Evolutionary conservation across 2,113 vertebrate species (phyloP).

Genomic region (Onychorhynchus coronatus): DNA sequence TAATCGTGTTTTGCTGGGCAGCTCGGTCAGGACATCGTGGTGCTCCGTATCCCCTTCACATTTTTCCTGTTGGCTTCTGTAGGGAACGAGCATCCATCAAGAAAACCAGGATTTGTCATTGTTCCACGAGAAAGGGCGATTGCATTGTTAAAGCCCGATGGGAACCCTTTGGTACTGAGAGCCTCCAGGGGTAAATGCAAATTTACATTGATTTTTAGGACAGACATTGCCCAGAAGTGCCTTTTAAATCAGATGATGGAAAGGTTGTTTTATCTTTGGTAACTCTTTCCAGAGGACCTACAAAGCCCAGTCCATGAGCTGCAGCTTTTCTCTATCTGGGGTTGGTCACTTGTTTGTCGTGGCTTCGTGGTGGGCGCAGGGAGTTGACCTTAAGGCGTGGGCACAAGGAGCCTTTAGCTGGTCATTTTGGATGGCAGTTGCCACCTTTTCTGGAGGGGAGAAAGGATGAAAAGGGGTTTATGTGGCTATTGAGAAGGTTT

Average conservation of each 20-base stretch:
- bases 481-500: background rate
- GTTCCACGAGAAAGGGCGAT: conserved; percentile 3
- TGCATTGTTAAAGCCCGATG: conserved; percentile 42
- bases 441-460: conserved; percentile 1
- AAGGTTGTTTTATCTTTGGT: conserved; percentile 50
- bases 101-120: background rate
- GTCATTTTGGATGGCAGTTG: background rate
- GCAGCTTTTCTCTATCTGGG: background rate
- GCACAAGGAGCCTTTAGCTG: background rate
- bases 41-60: background rate
- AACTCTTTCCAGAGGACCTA: conserved; percentile 35
- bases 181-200: conserved; percentile 29
- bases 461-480: background rate
- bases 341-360: background rate
- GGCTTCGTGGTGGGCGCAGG: background rate
- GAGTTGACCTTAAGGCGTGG: background rate
- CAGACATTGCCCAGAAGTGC: conserved; percentile 31
- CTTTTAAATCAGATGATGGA: conserved; percentile 36
- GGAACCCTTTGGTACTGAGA: background rate
- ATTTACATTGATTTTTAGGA: conserved; percentile 1
- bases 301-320: background rate
- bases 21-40: background rate
- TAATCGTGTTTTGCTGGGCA: background rate
- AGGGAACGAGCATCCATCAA: conserved; percentile 25
- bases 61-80: conserved; percentile 1